Evolutionary conservation across 2,113 vertebrate genomes (phyloP).

Genomic region (Sylvicapra grimmia): DNA sequence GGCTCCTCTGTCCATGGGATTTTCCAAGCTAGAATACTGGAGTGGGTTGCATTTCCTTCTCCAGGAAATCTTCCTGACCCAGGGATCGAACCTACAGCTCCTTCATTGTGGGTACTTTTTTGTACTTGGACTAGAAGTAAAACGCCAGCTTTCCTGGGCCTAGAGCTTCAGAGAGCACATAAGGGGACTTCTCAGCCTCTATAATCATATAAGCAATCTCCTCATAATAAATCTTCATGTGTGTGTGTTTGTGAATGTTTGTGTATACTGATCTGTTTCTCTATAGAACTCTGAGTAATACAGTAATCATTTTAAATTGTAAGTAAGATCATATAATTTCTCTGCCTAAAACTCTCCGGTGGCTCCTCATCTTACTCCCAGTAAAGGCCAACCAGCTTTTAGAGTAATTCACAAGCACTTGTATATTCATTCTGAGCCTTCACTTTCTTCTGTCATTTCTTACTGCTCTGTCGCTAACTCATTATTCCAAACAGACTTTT

Average conservation of each 20-base stretch:
- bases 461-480: background rate
- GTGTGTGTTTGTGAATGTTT: background rate
- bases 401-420: background rate
- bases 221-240: background rate
- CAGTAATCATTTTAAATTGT: background rate
- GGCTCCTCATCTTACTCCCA: background rate
- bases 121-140: background rate
- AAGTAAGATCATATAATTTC: background rate
- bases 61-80: background rate
- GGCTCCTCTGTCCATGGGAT: background rate
- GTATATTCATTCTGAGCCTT: background rate
- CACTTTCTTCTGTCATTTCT: background rate
- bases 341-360: background rate
- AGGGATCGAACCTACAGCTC: background rate
- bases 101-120: background rate
- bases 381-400: background rate
- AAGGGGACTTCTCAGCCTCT: background rate
- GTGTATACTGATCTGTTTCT: background rate
- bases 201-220: background rate
- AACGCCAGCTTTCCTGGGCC: background rate
- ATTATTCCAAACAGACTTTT: background rate
- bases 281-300: background rate
- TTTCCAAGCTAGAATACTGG: background rate
- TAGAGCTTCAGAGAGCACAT: background rate
- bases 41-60: background rate